Evolutionary conservation across 2,888 invertebrate genomes (phyloP), one percentile per base, ranked within the genome.

Genomic region (Lingula anatina): DNA sequence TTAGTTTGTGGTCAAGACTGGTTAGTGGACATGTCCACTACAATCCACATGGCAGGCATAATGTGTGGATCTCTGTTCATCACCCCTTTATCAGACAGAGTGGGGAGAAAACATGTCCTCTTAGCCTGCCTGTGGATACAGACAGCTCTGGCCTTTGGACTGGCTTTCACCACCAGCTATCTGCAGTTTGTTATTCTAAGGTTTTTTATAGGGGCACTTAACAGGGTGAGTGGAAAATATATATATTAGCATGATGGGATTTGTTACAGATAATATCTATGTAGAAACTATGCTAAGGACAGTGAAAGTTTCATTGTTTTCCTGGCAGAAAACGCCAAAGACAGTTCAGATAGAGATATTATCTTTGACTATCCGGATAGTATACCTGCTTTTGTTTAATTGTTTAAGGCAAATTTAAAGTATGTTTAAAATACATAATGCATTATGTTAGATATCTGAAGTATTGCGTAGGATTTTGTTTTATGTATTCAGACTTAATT

Each of bases 41-140:
- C 68, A 1, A 53, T 70, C 39, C 68, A 65, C 54, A 66, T 70
- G 67, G 50, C 63, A 5, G 70, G 70, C 3, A 60, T 60, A 27
- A 57, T 61, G n/a, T 18, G 55, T 18, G 68, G 68, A 5, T 66
- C 67, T 5, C 38, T 66, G 12, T 27, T 63, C 23, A 54, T 70
- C 21, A 60, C 65, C 5, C 64, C 66, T 4, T 38, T 68, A 12
- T 59, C 67, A 0, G 70, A 70, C 54, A 61, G 49, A 46, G 66
- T 61, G 53, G 70, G 70, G 1, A 59, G 68, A n/a, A 62, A 64
- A 43, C 37, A 48, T 35, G 50, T 66, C 24, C 55, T 70, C 18
- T 48, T 64, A 18, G 36, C 46, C 1, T 57, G 59, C 40, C 60
- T 70, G n/a, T 44, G 57, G 47, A 26, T 60, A 26, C 67, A 68